These are phyloP conservation scores for Burhinus oedicnemus DNA, from an alignment of 2,113 vertebrate species.

Conservation along the genomic window DNA sequence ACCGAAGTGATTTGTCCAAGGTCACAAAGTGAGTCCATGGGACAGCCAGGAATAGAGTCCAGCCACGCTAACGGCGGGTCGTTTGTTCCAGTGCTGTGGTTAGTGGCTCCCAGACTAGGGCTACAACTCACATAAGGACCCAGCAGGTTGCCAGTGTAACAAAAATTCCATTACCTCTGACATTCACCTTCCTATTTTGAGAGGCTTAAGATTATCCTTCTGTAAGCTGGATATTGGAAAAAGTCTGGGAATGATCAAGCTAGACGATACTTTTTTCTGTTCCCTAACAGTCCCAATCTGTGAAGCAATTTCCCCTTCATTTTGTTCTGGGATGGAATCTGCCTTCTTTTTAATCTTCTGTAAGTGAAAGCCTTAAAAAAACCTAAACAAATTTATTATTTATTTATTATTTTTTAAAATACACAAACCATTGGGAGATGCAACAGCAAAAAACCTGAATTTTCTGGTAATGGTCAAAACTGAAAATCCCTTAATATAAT, in stretches of 20 bases:
- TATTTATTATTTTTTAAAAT: background rate
- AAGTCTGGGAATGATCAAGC: background rate
- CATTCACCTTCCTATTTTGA: background rate
- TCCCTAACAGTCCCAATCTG: background rate
- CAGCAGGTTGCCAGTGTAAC: background rate
- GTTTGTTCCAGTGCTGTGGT: background rate
- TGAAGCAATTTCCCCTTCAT: background rate
- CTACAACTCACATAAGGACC: background rate
- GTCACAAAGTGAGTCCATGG: background rate
- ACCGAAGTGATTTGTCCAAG: background rate
- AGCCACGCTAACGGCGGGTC: background rate
- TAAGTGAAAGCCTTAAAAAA: background rate
- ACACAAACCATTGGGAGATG: background rate
- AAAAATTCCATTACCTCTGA: conserved; percentile 4
- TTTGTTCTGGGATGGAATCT: background rate
- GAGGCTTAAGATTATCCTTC: background rate
- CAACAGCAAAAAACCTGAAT: background rate
- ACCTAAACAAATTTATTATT: background rate
- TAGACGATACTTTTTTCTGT: background rate
- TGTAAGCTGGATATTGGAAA: background rate
- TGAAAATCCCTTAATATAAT: background rate
- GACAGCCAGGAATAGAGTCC: background rate
- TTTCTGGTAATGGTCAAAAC: background rate
- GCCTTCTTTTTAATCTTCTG: background rate
- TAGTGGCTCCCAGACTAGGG: background rate